These are phyloP conservation scores for Flexamia atlantica DNA, from an alignment of 2,888 invertebrate genomes.

Conservation along the genomic window DNA sequence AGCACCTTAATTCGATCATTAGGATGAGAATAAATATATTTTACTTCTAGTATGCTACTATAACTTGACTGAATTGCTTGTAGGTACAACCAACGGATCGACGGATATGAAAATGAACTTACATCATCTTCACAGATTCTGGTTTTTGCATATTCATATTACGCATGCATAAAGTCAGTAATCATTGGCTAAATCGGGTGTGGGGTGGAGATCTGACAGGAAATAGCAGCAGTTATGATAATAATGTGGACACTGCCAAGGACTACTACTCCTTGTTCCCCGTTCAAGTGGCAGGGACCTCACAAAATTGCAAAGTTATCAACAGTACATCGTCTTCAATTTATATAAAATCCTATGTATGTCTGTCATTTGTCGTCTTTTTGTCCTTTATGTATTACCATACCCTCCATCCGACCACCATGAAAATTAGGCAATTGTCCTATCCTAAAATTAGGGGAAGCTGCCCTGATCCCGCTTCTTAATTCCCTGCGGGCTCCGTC, in stretches of 20 bases:
- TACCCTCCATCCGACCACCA: too few species aligned
- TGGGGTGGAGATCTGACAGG: slow-evolving; percentile 39
- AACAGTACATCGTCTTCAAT: not conserved
- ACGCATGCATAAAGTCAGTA: not conserved
- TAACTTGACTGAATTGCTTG: too few species aligned
- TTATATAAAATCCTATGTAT: not conserved
- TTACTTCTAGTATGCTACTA: too few species aligned
- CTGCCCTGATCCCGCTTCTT: too few species aligned
- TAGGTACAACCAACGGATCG: not conserved
- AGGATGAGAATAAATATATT: too few species aligned
- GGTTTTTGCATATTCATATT: not conserved
- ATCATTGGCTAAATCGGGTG: slow-evolving; percentile 26
- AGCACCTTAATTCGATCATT: too few species aligned
- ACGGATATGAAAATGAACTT: not conserved
- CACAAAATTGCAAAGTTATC: not conserved
- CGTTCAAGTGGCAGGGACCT: not conserved
- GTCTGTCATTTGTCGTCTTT: too few species aligned
- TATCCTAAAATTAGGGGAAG: too few species aligned
- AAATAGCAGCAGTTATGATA: slow-evolving; percentile 48
- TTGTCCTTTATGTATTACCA: too few species aligned
- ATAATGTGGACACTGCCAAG: slow-evolving; percentile 51
- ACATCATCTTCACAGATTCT: not conserved
- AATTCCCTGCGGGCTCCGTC: too few species aligned
- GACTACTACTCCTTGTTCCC: slow-evolving; percentile 11
- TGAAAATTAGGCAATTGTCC: too few species aligned